Evolutionary conservation across 2,797 vertebrate species (phyloP).

Genomic region (Hylomyscus alleni): DNA sequence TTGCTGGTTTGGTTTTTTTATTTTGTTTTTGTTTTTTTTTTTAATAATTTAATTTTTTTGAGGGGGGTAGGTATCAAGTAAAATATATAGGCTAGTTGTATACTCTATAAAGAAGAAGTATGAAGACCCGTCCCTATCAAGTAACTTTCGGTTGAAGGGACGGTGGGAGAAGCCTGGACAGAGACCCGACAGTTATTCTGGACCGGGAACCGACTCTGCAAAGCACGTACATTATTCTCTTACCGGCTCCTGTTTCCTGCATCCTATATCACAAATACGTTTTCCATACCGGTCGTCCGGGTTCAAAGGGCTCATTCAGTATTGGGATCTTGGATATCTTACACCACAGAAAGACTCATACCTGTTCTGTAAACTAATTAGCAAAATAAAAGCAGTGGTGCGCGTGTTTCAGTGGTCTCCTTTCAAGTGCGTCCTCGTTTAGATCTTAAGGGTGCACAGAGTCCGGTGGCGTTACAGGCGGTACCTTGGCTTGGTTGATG

Average conservation of each 20-base stretch:
- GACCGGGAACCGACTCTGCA: background rate
- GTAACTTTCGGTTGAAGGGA: background rate
- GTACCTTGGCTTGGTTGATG: rapidly evolving
- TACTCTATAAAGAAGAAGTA: background rate
- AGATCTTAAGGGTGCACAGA: background rate
- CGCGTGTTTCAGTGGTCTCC: background rate
- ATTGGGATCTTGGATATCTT: conserved; percentile 55
- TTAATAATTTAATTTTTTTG: background rate
- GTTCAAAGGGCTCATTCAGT: background rate
- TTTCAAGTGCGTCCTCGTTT: background rate
- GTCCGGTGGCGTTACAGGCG: rapidly evolving
- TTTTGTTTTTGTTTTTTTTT: background rate
- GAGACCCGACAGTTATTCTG: background rate
- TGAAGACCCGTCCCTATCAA: background rate
- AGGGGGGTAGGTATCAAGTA: background rate
- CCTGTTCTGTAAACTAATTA: background rate
- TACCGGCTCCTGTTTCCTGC: background rate
- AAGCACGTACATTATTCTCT: background rate
- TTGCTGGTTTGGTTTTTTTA: background rate
- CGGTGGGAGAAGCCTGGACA: background rate
- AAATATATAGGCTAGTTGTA: background rate
- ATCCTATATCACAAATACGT: background rate
- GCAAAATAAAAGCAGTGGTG: background rate
- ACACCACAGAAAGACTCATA: background rate
- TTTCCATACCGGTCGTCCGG: background rate